phyloP scores from a whole-genome alignment of 2,113 vertebrate genomes.

The Crypturellus undulatus region DNA sequence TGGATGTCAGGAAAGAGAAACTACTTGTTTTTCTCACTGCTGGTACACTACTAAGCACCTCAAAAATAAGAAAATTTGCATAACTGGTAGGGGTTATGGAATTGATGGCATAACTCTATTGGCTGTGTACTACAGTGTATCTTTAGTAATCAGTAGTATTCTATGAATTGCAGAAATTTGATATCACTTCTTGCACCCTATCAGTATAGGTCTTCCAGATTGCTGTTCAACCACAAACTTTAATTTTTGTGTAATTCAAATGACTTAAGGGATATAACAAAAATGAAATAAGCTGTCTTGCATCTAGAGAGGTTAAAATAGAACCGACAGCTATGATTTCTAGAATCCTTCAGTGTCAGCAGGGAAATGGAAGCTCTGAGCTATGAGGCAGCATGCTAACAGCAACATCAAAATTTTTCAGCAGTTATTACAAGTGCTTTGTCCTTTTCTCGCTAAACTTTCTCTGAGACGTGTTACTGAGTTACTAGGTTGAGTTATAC shows the following conservation, averaged over 20 bases:
- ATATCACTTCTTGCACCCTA: accelerated
- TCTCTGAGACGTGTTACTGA: not conserved
- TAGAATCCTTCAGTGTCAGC: not conserved
- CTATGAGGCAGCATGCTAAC: not conserved
- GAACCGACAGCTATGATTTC: not conserved
- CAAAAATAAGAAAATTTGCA: not conserved
- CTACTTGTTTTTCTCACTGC: accelerated
- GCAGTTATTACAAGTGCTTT: not conserved
- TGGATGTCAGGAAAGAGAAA: not conserved
- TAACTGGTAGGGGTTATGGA: not conserved
- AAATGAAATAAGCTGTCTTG: not conserved
- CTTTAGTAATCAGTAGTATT: not conserved
- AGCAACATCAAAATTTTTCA: not conserved
- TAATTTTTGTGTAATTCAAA: not conserved
- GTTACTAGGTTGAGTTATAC: not conserved
- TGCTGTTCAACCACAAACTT: not conserved
- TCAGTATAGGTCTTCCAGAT: not conserved
- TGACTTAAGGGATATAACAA: not conserved
- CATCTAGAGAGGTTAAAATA: not conserved
- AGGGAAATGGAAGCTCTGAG: not conserved
- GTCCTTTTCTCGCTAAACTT: not conserved
- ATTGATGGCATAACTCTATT: accelerated
- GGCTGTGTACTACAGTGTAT: accelerated
- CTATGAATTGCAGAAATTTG: not conserved
- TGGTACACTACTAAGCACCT: not conserved